phyloP scores from a whole-genome alignment of 1,140 invertebrate genomes.

The Cecropterus lyciades region DNA sequence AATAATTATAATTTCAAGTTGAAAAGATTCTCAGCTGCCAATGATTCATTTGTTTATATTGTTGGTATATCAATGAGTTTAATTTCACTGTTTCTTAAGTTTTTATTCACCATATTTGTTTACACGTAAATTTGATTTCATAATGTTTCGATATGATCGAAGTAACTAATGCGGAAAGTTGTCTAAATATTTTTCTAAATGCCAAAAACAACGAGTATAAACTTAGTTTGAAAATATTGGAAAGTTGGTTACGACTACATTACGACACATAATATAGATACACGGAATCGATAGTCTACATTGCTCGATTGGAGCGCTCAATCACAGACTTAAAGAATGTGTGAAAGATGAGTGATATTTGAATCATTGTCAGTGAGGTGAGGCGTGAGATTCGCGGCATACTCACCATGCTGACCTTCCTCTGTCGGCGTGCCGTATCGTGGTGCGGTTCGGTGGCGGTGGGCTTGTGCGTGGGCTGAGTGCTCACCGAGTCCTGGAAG shows the following conservation, averaged over 20 bases:
- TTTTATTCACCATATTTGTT: background rate
- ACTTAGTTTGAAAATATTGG: background rate
- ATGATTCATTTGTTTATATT: conserved; percentile 53
- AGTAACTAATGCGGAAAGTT: background rate
- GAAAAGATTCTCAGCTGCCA: conserved; percentile 69
- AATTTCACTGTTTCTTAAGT: background rate
- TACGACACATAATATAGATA: background rate
- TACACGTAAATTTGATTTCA: background rate
- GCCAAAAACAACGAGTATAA: background rate
- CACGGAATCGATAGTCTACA: background rate
- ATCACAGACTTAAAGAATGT: background rate
- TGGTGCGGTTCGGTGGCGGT: conserved; percentile 83
- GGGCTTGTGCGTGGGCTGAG: conserved; percentile 88
- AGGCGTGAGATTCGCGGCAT: conserved; percentile 61
- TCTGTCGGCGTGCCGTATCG: conserved; percentile 85
- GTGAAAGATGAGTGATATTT: conserved; percentile 33
- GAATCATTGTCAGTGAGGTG: conserved; percentile 69
- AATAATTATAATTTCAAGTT: conserved; percentile 61
- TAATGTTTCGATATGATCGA: background rate
- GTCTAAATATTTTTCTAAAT: conserved; percentile 33
- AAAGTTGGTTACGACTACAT: background rate
- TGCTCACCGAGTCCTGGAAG: conserved; percentile 91
- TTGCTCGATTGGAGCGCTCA: background rate
- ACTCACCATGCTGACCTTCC: conserved; percentile 97
- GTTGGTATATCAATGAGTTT: background rate